phyloP scores from a whole-genome alignment of 2,888 invertebrate species.

The Microdon myrmicae region DNA sequence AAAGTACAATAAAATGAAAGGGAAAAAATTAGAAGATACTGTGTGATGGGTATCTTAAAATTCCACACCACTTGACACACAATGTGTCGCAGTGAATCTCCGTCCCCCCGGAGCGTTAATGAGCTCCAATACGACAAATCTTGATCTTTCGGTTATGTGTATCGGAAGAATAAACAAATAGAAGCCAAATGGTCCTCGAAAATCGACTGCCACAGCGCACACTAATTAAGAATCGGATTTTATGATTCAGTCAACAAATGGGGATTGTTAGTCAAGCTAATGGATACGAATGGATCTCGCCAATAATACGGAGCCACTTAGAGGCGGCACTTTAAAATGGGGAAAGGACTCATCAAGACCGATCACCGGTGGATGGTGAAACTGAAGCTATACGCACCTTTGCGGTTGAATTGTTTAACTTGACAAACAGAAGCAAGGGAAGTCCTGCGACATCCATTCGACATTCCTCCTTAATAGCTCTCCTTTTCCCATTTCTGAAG shows the following conservation, averaged over 20 bases:
- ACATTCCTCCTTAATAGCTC: conserved; percentile 39
- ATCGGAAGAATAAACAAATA: conserved; percentile 25
- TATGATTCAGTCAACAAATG: conserved; percentile 49
- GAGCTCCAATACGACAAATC: conserved; percentile 9
- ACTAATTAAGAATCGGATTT: conserved; percentile 41
- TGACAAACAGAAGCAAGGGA: conserved; percentile 21
- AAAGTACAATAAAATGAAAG: too few relatives aligned
- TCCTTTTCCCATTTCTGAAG: conserved; percentile 16
- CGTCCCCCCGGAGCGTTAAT: conserved; percentile 27
- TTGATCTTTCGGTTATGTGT: neutral
- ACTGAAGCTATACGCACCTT: conserved; percentile 25
- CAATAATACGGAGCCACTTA: conserved; percentile 17
- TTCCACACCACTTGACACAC: conserved; percentile 49
- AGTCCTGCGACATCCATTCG: too few relatives aligned
- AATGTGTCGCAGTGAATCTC: conserved; percentile 33
- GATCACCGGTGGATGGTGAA: conserved; percentile 2
- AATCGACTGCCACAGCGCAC: conserved; percentile 25
- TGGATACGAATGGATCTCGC: conserved; percentile 22
- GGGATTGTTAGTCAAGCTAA: conserved; percentile 45
- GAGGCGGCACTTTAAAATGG: conserved; percentile 14
- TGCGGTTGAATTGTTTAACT: conserved; percentile 26
- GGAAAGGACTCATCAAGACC: conserved; percentile 3
- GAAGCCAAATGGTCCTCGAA: conserved; percentile 34
- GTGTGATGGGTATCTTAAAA: conserved; percentile 47
- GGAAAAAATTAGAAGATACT: conserved; percentile 5